Conservation (phyloP, 1,140 invertebrate species). For the Mercenaria mercenaria region DNA sequence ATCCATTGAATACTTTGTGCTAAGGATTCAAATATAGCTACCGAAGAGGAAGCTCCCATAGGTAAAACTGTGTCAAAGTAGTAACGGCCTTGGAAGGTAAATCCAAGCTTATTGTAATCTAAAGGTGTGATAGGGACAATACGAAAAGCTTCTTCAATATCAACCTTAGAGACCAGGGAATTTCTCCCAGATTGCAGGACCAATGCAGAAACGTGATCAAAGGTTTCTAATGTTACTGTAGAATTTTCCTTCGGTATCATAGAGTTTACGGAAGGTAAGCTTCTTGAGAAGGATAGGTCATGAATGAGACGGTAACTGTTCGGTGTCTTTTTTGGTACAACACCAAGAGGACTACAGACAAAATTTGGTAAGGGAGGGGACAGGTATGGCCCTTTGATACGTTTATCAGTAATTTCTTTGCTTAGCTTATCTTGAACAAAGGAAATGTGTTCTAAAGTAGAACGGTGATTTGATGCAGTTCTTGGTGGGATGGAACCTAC, state of each 20-base stretch:
- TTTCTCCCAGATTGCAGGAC: background rate
- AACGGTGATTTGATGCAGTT: background rate
- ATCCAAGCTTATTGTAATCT: no score
- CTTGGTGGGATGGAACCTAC: background rate
- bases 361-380: background rate
- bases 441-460: background rate
- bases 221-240: no score
- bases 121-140: no score
- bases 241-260: background rate
- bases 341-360: background rate
- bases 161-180: no score
- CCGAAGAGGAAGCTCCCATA: no score
- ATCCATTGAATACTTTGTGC: no score
- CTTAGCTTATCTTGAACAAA: background rate
- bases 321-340: slow-evolving; percentile 20
- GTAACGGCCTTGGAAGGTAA: no score
- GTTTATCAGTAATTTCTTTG: background rate
- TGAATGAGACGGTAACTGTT: background rate
- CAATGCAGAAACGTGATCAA: slow-evolving; percentile 13
- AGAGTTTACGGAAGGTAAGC: background rate
- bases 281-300: slow-evolving; percentile 16
- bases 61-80: no score
- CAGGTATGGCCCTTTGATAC: background rate
- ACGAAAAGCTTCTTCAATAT: no score
- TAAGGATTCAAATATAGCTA: no score